phyloP scores from a whole-genome alignment of 2,888 invertebrate genomes.

The Plusia festucae region DNA sequence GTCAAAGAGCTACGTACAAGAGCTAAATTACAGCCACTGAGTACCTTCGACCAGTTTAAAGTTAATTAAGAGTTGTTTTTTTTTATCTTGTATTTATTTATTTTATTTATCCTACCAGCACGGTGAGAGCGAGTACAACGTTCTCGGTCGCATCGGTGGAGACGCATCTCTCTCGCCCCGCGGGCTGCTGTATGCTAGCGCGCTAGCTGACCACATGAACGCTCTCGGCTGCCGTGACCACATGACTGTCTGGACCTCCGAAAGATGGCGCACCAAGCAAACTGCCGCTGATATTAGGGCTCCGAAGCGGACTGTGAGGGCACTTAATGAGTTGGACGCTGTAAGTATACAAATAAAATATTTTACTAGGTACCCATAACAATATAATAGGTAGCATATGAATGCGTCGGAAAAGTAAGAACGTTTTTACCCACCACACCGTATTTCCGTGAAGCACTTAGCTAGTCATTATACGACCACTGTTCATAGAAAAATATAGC shows the following conservation, averaged over 20 bases:
- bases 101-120: slow-evolving; percentile 89
- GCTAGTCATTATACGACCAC: neutral
- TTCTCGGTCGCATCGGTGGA: slow-evolving; percentile 96
- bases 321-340: slow-evolving; percentile 97
- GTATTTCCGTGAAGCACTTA: neutral
- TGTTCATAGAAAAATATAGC: slow-evolving; percentile 2
- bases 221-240: slow-evolving; percentile 90
- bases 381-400: neutral
- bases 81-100: neutral
- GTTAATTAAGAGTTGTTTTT: no score
- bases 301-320: slow-evolving; percentile 95
- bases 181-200: slow-evolving; percentile 93
- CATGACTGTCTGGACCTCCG: slow-evolving; percentile 97
- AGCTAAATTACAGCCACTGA: no score
- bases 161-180: slow-evolving; percentile 95
- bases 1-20: no score
- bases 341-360: slow-evolving; percentile 88
- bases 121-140: slow-evolving; percentile 97
- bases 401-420: neutral
- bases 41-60: no score
- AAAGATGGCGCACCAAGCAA: slow-evolving; percentile 96
- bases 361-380: no score
- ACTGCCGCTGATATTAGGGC: slow-evolving; percentile 94
- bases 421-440: neutral
- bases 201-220: slow-evolving; percentile 92